Evolutionary conservation across 1,140 invertebrate genomes (phyloP), one percentile per base, ranked within the genome.

Genomic region (Orius laevigatus): DNA sequence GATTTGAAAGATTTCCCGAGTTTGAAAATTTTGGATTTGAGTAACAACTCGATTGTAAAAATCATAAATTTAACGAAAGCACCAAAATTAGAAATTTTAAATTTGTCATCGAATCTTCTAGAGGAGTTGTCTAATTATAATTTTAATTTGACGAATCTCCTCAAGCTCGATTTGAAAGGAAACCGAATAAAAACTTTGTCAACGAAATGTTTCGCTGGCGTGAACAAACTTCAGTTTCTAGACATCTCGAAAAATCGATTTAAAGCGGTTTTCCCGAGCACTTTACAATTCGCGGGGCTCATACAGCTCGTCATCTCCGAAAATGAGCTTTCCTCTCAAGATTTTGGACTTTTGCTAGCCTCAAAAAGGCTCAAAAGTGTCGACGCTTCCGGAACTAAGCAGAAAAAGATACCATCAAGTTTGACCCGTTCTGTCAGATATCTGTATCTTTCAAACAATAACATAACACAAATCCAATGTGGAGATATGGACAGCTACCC

Each of bases 401-500:
- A 94, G 11, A 74, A 70, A 46, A 72, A 78, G 57, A 78, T 94
- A 15, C 88, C 89, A 1, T 78, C 80, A 42, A 78, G 82, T 36
- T 68, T 93, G 42, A 89, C 88, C 5, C 76, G 81, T 59, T 88
- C 84, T 1, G 79, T 94, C 12, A 67, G 81, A 16, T 81, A 82
- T 50, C 66, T 94, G 15, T 74, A 79, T 20, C 63, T 92, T 0
- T 73, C 79, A 1, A 77, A 80, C 11, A 94, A 94, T 59, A 72
- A 70, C 53, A 71, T 88, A 38, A 73, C 69, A 43, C 66, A 71
- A 0, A 77, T 94, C 12, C 72, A 75, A 35, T 76, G 83, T 55
- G 84, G 85, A n/a, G 85, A 91, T 57, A 70, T 95, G 48, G 85
- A 89, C 57, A 87, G 85, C 53, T 92, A 91, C 61, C 87, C 87